Conservation (phyloP, 1,140 invertebrate species). For the Rhynchophorus ferrugineus region DNA sequence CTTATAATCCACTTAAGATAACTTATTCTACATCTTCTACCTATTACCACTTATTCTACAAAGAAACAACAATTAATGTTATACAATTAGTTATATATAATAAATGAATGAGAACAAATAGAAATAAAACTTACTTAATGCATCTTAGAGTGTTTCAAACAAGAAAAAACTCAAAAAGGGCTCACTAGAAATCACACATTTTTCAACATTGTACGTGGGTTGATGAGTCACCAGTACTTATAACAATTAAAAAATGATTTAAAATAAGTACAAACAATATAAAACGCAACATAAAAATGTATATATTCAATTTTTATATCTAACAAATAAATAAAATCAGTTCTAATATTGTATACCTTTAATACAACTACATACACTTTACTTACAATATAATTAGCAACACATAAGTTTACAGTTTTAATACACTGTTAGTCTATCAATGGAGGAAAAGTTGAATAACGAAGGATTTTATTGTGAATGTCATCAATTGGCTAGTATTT, state of each 20-base stretch:
- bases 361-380: conserved; percentile 55
- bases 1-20: conserved; percentile 73
- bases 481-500: too few species aligned
- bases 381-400: conserved; percentile 35
- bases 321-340: conserved; percentile 66
- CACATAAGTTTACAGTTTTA: too few species aligned
- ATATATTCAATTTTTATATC: conserved; percentile 56
- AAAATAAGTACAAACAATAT: conserved; percentile 22
- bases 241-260: conserved; percentile 73
- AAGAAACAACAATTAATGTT: neutral
- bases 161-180: conserved; percentile 76
- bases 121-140: conserved; percentile 35
- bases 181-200: conserved; percentile 56
- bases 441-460: too few species aligned
- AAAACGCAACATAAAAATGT: neutral
- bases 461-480: too few species aligned
- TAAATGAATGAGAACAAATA: neutral
- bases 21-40: conserved; percentile 45
- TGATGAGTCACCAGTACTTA: conserved; percentile 59
- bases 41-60: conserved; percentile 32
- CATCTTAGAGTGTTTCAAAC: conserved; percentile 50
- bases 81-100: neutral
- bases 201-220: conserved; percentile 66
- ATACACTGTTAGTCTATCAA: too few species aligned
- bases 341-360: conserved; percentile 63